Base-by-base conservation (phyloP, 2,888 invertebrate species). In the Hypselothyrea guttata region DNA sequence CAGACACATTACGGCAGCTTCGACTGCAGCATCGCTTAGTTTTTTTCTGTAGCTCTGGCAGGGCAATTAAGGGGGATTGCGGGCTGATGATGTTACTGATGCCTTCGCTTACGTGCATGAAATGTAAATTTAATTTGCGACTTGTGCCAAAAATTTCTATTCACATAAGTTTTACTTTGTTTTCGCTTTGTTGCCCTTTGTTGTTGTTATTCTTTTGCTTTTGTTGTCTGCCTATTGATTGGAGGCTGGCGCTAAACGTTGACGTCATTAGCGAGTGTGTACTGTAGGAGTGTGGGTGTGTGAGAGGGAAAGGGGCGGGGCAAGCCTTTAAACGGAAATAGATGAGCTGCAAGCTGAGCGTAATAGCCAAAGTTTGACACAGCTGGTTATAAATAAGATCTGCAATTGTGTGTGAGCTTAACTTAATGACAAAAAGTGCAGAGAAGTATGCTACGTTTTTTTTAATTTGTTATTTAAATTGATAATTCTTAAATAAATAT, bases 101-200 rank as follows among this genome's bases (percentile, higher is more conserved):
- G 37, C 44, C 48, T 30, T 30, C 18, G 38, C 67, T 46, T 82
- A 78, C 84, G 83, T 84, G 78, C 73, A 83, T 72, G 73, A 83
- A 78, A 78, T 78, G 79, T 83, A 83, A 78, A 78, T 84, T 84
- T 83, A 72, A 75, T 78, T 78, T 75, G 83, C 76, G 78, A 75
- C 83, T 84, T 78, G 64, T 78, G 83, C 79, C 72, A 84, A 75
- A 73, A 56, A 11, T 18, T 41, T 22, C 16, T 30, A 53, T 56
- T 34, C 54, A 48, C 56, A 68, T 42, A 59, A 57, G 51, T 63
- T 59, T 34, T 45, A 12, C 54, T 57, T 54, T 70, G 49, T 47
- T 52, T 52, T 33, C 54, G 45, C 27, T 62, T 44, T 57, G 48
- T 59, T 57, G 48, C 62, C 67, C 62, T 66, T 37, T 38, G 9